Base-by-base conservation (phyloP, 23 tunicate genomes). In the Styela plicata region DNA sequence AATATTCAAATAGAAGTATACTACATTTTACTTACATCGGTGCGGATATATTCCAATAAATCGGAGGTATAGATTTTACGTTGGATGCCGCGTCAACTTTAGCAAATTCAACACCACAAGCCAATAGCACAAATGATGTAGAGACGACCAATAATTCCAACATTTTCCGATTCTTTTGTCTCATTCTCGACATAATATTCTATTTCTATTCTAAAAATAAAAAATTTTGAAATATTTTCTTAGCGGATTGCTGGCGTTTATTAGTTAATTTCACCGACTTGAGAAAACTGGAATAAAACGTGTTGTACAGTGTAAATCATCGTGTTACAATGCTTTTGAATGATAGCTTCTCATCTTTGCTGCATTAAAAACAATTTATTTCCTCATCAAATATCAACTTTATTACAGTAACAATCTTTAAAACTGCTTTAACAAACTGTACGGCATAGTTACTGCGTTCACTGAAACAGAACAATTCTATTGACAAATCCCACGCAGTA, bases 51-150 rank as follows among this genome's bases (percentile, higher is more conserved):
- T 76, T 76, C 81, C 81, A 76, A 28, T 76, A 76, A 35, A 76
- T 76, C 10, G 81, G 30, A 16, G 81, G 81, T 25, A 76, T 52
- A 10, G 81, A 37, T 76, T 53, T 76, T 20, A 33, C 77, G 77
- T 71, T 36, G 16, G 77, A 71, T 25, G 81, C 27, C 5, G 81
- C 81, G 27, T 76, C 81, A 17, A 76, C 81, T 26, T 69, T 76
- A 27, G 81, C 81, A 27, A 76, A 76, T 52, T 76, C 81, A 7
- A 76, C 66, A n/a, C 81, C 81, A 57, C 81, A 52, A 20, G 81
- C 81, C 53, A 76, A n/a, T 18, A 76, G 37, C 27, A 52, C 66
- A 27, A 76, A 53, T 27, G 81, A 33, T 66, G 81, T 53, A 22
- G 81, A 7, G 1, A 76, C 64, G 23, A 76, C 27, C 27, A 76